Percentiles rank a stretch among this genome's conserved stretches.
Evolutionary conservation across 2,888 invertebrate species (phyloP).

Genomic region (Siphlonurus alternatus): DNA sequence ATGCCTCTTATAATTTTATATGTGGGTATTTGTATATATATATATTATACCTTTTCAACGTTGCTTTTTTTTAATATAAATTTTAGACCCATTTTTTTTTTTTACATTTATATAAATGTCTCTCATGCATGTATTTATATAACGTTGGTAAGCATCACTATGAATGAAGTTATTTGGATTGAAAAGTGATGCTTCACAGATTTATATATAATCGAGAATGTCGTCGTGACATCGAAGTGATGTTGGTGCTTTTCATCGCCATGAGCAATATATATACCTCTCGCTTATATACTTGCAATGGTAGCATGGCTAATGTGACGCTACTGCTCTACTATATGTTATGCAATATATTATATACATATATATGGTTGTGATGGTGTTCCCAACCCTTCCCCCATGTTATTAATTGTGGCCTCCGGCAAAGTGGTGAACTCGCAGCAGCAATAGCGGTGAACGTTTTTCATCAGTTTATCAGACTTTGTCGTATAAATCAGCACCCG

Average conservation of each 20-base stretch:
- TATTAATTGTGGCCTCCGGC: background rate
- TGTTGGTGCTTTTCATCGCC: too few relatives aligned
- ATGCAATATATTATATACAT: too few relatives aligned
- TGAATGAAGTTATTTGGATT: background rate
- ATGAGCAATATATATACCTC: too few relatives aligned
- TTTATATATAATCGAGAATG: background rate
- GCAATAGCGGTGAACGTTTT: background rate
- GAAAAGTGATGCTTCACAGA: background rate
- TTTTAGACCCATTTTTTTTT: background rate
- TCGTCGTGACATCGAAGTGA: too few relatives aligned
- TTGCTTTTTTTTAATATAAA: background rate
- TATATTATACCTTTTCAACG: background rate
- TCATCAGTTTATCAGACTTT: background rate
- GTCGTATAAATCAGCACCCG: background rate
- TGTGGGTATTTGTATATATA: too few relatives aligned
- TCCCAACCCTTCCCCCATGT: background rate
- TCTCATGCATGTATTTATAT: background rate
- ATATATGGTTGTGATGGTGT: background rate
- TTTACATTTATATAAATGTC: background rate
- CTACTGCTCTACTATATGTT: too few relatives aligned
- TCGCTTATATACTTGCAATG: too few relatives aligned
- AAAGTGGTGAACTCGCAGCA: background rate
- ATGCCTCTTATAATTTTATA: too few relatives aligned
- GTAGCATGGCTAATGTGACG: too few relatives aligned
- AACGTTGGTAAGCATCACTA: background rate